Evolutionary conservation across 2,888 invertebrate genomes (phyloP), one percentile per base, ranked within the genome.

Genomic region (Alitta virens): DNA sequence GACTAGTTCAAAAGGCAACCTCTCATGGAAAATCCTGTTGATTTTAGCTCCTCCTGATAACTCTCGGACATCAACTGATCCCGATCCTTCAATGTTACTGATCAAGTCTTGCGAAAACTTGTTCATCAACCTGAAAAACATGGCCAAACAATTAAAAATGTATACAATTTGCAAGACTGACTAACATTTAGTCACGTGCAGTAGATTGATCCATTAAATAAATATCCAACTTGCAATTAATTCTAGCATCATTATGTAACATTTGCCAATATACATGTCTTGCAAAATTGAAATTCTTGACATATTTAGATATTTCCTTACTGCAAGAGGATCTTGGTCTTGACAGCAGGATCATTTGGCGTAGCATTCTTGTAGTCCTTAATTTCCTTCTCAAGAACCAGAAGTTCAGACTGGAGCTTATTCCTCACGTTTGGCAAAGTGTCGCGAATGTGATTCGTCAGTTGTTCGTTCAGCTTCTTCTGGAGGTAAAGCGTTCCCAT

Each of bases 271-370:
- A 7, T 33, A 33, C 5, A 33, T 33, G 12, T 33, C 33, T 33
- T 33, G 7, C 33, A n/a, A n/a, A n/a, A n/a, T n/a, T 33, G 33
- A 33, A 33, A 33, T 33, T 33, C 7, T 33, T 33, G 33, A 33
- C 33, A 33, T 7, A 33, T 5, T 33, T 7, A 33, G 33, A 33
- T 12, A 7, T 33, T 33, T 5, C 33, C 94, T 88, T 85, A 97
- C 97, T 97, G 97, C 82, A 99, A 85, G 94, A 99, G 97, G 71
- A 98, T 98, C 85, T 99, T 99, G 43, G 99, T 99, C 85, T 98
- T 99, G 79, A 98, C 91, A 65, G 96, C 90, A 21, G 98, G 98
- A 86, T 99, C 99, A 82, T 99, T 97, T 0, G 98, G 97, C 78
- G 94, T 87, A 83, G 96, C 98, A 85, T 98, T 92, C 85, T 98